Percentiles rank a stretch among this genome's conserved stretches.
phyloP scores from a whole-genome alignment of 2,888 invertebrate genomes.

The Sepioteuthis lessoniana region DNA sequence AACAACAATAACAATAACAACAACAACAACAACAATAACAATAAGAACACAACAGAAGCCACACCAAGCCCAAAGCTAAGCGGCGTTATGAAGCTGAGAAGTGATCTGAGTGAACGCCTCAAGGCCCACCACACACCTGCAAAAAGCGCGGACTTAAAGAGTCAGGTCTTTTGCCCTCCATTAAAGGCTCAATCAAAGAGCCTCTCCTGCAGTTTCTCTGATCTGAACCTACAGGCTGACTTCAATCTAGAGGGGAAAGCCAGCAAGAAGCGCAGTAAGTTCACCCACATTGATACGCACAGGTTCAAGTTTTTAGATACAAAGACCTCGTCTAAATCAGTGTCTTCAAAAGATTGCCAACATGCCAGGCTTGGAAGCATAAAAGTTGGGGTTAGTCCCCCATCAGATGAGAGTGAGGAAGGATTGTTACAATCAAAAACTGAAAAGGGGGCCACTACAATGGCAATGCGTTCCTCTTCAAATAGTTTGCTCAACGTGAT shows the following conservation, averaged over 20 bases:
- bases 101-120: neutral
- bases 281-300: neutral
- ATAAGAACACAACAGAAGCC: neutral
- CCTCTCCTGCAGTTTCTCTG: slow-evolving; percentile 44
- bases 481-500: slow-evolving; percentile 48
- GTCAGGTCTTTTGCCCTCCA: neutral
- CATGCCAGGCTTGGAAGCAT: neutral
- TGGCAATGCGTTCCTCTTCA: slow-evolving; percentile 38
- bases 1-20: slow-evolving; percentile 40
- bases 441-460: neutral
- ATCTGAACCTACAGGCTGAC: neutral
- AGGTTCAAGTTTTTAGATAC: neutral
- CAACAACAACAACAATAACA: slow-evolving; percentile 43
- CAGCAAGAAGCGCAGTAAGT: neutral
- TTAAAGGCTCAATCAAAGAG: neutral
- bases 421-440: slow-evolving; percentile 17
- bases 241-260: neutral
- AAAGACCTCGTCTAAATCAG: slow-evolving; percentile 40
- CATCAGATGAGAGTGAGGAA: slow-evolving; percentile 41
- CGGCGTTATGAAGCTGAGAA: neutral
- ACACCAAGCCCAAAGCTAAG: neutral
- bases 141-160: slow-evolving; percentile 44
- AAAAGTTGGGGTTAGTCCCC: slow-evolving; percentile 10
- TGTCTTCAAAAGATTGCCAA: slow-evolving; percentile 13
- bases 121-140: slow-evolving; percentile 6